Evolutionary conservation across 2,888 invertebrate genomes (phyloP).

Genomic region (Liodrosophila aerea): DNA sequence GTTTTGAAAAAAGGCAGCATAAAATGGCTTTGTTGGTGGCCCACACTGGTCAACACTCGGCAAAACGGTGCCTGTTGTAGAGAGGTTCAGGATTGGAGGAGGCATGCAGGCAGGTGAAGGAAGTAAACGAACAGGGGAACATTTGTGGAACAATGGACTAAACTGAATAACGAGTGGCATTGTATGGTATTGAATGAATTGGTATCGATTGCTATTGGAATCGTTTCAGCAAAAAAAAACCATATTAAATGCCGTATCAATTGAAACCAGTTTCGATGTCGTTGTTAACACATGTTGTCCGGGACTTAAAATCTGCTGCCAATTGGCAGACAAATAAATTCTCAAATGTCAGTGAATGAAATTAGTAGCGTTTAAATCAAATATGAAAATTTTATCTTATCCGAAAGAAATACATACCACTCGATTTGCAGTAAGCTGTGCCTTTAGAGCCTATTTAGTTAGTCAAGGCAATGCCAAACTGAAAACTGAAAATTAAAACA

Average conservation of each 20-base stretch:
- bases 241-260: conserved; percentile 52
- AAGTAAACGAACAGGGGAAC: conserved; percentile 26
- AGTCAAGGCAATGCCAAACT: conserved; percentile 4
- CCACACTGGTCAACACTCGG: conserved; percentile 24
- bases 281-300: conserved; percentile 68
- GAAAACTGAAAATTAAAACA: conserved; percentile 19
- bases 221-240: conserved; percentile 23
- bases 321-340: conserved; percentile 42
- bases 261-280: conserved; percentile 66
- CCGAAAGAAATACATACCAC: not conserved
- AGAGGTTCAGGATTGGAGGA: not conserved
- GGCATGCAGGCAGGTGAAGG: not conserved
- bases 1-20: conserved; percentile 37
- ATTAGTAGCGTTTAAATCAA: no score
- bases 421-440: conserved; percentile 38
- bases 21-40: conserved; percentile 67
- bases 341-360: conserved; percentile 32
- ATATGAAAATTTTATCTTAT: no score
- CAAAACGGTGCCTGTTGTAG: conserved; percentile 12
- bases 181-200: conserved; percentile 66
- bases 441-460: conserved; percentile 12
- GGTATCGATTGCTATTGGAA: conserved; percentile 34
- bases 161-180: conserved; percentile 45
- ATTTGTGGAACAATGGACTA: conserved; percentile 59
- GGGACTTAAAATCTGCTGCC: conserved; percentile 19